Percentiles rank a stretch among this genome's conserved stretches.
Conservation (phyloP, 2,113 vertebrate species). For the Lathamus discolor region DNA sequence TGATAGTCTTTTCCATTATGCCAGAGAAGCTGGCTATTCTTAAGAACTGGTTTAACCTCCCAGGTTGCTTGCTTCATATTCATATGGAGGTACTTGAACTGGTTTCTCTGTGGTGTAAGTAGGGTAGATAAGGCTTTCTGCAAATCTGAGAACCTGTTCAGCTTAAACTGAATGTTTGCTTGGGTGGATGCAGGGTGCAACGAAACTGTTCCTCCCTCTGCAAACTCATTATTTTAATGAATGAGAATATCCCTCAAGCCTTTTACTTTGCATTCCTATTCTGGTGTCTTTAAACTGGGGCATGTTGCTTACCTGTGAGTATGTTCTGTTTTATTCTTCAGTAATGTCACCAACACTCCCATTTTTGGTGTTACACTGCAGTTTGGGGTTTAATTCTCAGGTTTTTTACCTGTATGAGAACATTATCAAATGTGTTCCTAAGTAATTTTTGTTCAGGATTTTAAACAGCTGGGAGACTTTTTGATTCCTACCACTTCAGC, state of each 20-base stretch:
- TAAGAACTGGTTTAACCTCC: constrained; percentile 36
- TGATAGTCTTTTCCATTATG: not conserved
- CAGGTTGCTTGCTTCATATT: not conserved
- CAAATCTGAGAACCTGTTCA: constrained; percentile 12
- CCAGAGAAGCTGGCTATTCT: not conserved
- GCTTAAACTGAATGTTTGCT: not conserved
- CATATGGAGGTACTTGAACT: not conserved
- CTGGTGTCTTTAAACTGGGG: not conserved
- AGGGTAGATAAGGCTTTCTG: constrained; percentile 13
- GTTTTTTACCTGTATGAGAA: not conserved
- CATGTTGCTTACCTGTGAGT: not conserved
- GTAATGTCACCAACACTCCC: not conserved
- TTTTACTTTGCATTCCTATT: not conserved
- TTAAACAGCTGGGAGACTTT: not conserved
- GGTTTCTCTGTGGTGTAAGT: constrained; percentile 20
- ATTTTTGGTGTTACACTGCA: not conserved
- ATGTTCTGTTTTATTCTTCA: not conserved
- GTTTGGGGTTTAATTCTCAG: not conserved
- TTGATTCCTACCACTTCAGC: not conserved
- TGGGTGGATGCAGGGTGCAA: not conserved
- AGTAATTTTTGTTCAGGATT: not conserved
- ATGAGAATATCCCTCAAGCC: not conserved
- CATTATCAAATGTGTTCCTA: not conserved
- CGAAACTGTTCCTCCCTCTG: constrained; percentile 15
- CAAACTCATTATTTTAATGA: not conserved